Percentiles rank a stretch among this genome's conserved stretches.
Conservation (phyloP, 2,113 vertebrate genomes). For the Rhegmatorhina hoffmannsi region DNA sequence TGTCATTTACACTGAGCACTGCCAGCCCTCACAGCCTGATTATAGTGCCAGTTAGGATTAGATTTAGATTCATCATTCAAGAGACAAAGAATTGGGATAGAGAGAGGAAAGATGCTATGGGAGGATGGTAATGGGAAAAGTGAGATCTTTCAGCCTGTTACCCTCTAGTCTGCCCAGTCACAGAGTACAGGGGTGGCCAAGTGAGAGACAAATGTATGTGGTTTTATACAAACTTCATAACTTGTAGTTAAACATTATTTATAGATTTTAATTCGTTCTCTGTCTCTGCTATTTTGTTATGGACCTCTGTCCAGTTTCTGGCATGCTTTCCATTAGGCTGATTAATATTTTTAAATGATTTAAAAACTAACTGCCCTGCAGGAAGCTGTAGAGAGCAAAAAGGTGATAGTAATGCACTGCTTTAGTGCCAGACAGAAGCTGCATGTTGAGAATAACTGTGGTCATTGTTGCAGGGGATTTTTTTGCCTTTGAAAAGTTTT, state of each 20-base stretch:
- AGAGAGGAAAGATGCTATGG: neutral
- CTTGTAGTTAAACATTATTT: slow-evolving; percentile 71
- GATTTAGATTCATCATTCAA: neutral
- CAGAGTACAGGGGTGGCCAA: slow-evolving; percentile 10
- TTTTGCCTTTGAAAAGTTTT: neutral
- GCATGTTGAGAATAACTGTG: neutral
- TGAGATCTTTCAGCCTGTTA: slow-evolving; percentile 12
- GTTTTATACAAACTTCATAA: slow-evolving; percentile 58
- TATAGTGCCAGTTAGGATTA: neutral
- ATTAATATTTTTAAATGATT: slow-evolving; percentile 67
- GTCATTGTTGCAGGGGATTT: neutral
- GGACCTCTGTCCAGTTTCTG: slow-evolving; percentile 65
- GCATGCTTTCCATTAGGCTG: slow-evolving; percentile 59
- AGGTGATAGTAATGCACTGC: slow-evolving; percentile 45
- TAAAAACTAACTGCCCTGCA: slow-evolving; percentile 52
- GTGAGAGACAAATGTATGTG: slow-evolving; percentile 58
- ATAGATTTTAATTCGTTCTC: slow-evolving; percentile 71
- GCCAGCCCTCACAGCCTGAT: neutral
- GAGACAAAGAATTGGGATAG: neutral
- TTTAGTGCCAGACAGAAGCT: neutral
- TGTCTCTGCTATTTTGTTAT: slow-evolving; percentile 71
- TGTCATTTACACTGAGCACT: neutral
- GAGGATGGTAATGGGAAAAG: neutral
- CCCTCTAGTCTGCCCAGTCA: neutral
- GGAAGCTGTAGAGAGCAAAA: slow-evolving; percentile 43